A percentile compares a stretch with the other conserved stretches of the same genome.
These are phyloP conservation scores for Carcina quercana DNA, from an alignment of 2,888 invertebrate species.

Conservation along the genomic window DNA sequence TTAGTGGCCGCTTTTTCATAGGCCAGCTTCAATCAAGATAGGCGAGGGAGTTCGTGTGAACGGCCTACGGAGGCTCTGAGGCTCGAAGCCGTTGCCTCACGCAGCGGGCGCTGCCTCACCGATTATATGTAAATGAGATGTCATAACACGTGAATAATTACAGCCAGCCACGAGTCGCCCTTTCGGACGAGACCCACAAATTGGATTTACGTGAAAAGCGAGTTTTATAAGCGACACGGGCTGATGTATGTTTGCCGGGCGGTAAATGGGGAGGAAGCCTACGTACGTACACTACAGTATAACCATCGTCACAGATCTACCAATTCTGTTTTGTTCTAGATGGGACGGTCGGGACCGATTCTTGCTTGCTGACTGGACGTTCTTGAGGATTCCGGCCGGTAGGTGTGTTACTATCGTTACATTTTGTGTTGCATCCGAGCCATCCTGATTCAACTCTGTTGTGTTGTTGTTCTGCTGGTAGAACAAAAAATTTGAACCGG, in stretches of 20 bases:
- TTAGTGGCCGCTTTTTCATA: constrained; percentile 70
- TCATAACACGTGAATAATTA: constrained; percentile 75
- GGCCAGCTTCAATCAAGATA: constrained; percentile 67
- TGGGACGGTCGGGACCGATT: no score
- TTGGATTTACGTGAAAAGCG: constrained; percentile 69
- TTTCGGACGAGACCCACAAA: constrained; percentile 64
- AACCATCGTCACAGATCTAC: no score
- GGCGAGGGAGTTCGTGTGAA: constrained; percentile 60
- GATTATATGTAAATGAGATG: constrained; percentile 74
- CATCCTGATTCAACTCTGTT: no score
- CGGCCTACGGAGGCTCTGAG: constrained; percentile 57
- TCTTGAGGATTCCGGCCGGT: no score
- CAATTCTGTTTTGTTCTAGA: no score
- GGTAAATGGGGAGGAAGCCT: constrained; percentile 1
- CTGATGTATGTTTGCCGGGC: constrained; percentile 12
- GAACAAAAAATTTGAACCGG: no score
- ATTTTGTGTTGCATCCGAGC: no score
- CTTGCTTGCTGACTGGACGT: no score
- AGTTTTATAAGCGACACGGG: constrained; percentile 35
- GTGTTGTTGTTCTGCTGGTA: no score
- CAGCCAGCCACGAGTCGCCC: constrained; percentile 65
- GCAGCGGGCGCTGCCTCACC: constrained; percentile 57
- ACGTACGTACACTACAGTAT: no score
- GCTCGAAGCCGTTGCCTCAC: constrained; percentile 65
- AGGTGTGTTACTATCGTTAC: no score